Percentiles rank a stretch among this genome's conserved stretches.
Conservation (phyloP, 1,140 invertebrate genomes). For the Gryon sp. region DNA sequence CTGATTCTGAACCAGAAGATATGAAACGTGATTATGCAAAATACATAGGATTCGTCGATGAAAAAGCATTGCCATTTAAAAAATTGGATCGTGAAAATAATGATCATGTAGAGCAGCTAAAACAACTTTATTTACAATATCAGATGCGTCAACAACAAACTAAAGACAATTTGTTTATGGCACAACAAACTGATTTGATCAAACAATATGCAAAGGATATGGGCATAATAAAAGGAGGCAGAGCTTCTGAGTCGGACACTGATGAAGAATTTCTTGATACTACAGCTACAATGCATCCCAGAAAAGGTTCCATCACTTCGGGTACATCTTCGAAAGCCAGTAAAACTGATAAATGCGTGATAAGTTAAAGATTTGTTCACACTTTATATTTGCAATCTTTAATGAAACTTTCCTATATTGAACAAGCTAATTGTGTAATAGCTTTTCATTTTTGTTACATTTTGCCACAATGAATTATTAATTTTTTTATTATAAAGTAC, state of each 20-base stretch:
- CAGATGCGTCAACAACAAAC: constrained; percentile 30
- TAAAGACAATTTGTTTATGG: constrained; percentile 63
- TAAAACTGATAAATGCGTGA: constrained; percentile 65
- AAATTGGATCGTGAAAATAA: constrained; percentile 65
- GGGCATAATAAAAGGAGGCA: constrained; percentile 22
- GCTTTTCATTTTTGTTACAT: no score
- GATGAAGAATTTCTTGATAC: constrained; percentile 78
- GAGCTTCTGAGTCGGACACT: constrained; percentile 72
- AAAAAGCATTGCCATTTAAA: constrained; percentile 30
- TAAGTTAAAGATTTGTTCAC: no score
- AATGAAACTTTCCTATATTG: no score
- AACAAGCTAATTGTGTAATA: no score
- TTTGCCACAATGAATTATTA: no score
- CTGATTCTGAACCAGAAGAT: not conserved
- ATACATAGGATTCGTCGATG: constrained; percentile 63
- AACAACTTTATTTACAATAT: constrained; percentile 64
- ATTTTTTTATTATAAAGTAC: no score
- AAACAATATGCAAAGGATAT: constrained; percentile 68
- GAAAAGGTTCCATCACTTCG: constrained; percentile 72
- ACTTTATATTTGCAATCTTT: no score
- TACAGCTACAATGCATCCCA: constrained; percentile 71
- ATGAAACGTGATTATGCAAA: constrained; percentile 38
- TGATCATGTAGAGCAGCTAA: constrained; percentile 67
- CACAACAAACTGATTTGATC: constrained; percentile 69
- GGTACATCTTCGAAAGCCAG: constrained; percentile 66